phyloP scores from a whole-genome alignment of 2,888 invertebrate species.

The Nomada ruficornis region DNA sequence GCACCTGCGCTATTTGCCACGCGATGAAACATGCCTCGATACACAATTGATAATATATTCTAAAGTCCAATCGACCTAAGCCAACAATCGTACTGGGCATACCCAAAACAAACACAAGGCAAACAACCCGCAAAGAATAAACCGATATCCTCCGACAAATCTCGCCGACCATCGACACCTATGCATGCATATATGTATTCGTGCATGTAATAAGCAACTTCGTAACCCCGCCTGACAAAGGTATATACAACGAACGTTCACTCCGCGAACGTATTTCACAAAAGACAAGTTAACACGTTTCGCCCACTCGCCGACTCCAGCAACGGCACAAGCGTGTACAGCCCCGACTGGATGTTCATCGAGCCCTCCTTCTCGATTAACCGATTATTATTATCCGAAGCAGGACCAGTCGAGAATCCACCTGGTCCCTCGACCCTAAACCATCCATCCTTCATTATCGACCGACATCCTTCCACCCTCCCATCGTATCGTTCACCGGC shows the following conservation, averaged over 20 bases:
- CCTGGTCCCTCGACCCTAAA: background rate
- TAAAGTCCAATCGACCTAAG: too few species aligned
- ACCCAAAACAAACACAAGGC: background rate
- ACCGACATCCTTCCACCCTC: too few species aligned
- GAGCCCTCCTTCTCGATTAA: constrained; percentile 4
- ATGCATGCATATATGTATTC: too few species aligned
- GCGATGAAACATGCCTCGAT: too few species aligned
- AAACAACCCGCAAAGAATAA: background rate
- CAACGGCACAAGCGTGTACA: constrained; percentile 13
- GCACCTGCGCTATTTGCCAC: too few species aligned
- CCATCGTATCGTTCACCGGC: too few species aligned
- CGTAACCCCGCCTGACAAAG: background rate
- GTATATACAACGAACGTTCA: constrained; percentile 22
- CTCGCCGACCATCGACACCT: background rate
- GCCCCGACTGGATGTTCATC: background rate
- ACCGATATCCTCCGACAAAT: background rate
- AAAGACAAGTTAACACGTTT: constrained; percentile 34
- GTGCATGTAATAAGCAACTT: too few species aligned
- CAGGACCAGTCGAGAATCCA: background rate
- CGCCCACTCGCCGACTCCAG: constrained; percentile 13
- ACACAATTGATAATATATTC: too few species aligned
- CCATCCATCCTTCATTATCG: too few species aligned
- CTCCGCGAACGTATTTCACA: constrained; percentile 37
- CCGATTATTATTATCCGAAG: background rate
- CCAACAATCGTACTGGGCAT: too few species aligned